Evolutionary conservation across 1,140 invertebrate genomes (phyloP).

Genomic region (Drosophila bocki): DNA sequence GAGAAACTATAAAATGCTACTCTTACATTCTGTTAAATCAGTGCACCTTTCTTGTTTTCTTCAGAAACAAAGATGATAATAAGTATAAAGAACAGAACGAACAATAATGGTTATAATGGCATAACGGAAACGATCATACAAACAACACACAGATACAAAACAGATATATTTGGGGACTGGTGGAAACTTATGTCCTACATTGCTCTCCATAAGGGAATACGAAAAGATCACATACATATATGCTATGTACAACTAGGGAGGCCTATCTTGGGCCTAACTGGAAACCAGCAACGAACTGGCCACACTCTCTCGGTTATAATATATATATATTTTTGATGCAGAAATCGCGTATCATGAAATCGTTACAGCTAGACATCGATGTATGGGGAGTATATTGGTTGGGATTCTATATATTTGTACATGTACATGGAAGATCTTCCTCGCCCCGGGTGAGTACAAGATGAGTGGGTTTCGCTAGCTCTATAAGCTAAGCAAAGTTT

Average conservation of each 20-base stretch:
- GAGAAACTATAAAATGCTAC: slow-evolving; percentile 85
- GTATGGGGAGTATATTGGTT: slow-evolving; percentile 21
- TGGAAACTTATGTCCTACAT: slow-evolving; percentile 25
- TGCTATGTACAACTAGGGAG: slow-evolving; percentile 12
- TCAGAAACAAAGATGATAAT: slow-evolving; percentile 55
- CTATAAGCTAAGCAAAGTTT: slow-evolving; percentile 31
- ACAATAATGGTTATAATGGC: slow-evolving; percentile 26
- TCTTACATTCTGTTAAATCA: slow-evolving; percentile 85
- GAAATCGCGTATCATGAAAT: slow-evolving; percentile 3
- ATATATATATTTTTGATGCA: neutral
- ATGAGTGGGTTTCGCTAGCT: slow-evolving; percentile 21
- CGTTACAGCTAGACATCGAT: slow-evolving; percentile 53
- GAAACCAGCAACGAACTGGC: neutral
- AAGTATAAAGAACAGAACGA: slow-evolving; percentile 43
- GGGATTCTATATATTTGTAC: slow-evolving; percentile 22
- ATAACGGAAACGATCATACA: slow-evolving; percentile 42
- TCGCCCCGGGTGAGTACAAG: slow-evolving; percentile 7
- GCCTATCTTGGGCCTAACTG: neutral
- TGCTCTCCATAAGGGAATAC: slow-evolving; percentile 28
- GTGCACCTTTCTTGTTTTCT: slow-evolving; percentile 82
- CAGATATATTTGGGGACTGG: slow-evolving; percentile 9
- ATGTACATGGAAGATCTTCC: slow-evolving; percentile 28
- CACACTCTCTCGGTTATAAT: slow-evolving; percentile 9
- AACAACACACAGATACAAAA: slow-evolving; percentile 44
- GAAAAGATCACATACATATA: slow-evolving; percentile 16